Evolutionary conservation across 2,797 vertebrate species (phyloP), one percentile per base, ranked within the genome.

Genomic region (Arremon aurantiirostris): DNA sequence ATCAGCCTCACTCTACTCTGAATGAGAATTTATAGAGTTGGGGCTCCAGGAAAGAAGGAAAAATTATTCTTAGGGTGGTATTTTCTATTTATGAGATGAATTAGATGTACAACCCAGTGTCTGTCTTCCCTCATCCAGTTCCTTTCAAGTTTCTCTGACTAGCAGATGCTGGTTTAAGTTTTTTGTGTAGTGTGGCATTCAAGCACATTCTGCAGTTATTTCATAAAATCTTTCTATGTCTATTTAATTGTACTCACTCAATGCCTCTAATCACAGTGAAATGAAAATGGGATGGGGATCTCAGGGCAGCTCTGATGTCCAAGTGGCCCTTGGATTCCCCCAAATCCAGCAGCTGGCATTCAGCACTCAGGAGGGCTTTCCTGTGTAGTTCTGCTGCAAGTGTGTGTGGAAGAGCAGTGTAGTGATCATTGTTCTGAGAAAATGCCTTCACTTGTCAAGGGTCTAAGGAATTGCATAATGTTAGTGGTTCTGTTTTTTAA

Each of bases 271-370:
- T 21, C 9, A 20, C 71, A 16, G 35, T 50, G 26, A 63, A 70
- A 35, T 7, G 21, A 32, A 60, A 55, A 44, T 1, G 3, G n/a
- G 9, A 16, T 55, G 35, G 32, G 23, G 17, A 37, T 1, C 0
- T 16, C 34, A 12, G 22, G 30, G 6, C 20, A 27, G 44, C 66
- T 37, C 5, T 3, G 2, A 13, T 69, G 56, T n/a, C 63, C 34
- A 32, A 2, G 7, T 28, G 35, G 30, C 32, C 26, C 1, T 12
- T 27, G 47, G 35, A n/a, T 28, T 66, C 24, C 56, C 2, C 3
- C 2, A 12, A 56, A 37, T 12, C 10, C 28, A 47, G 57, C 21
- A 46, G 11, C 21, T 71, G 53, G 9, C 26, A 8, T 26, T 70
- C 60, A 1, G 9, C 26, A 8, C 23, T 70, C 60, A 1, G 14